These are phyloP conservation scores for Prunella strophiata DNA, from an alignment of 2,797 vertebrate genomes.

Conservation along the genomic window DNA sequence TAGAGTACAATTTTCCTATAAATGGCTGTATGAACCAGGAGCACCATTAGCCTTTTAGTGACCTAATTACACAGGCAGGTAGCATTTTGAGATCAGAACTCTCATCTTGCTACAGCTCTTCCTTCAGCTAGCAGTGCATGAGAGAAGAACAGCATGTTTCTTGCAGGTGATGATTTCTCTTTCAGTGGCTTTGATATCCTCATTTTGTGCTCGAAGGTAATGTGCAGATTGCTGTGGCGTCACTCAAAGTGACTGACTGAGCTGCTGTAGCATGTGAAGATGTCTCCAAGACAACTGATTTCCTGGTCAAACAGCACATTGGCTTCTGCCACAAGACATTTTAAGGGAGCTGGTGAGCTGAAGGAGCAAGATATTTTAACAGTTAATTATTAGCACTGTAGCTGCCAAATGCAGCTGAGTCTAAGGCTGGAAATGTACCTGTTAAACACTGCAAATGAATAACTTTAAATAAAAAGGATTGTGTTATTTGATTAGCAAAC, in stretches of 20 bases:
- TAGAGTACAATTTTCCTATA: neutral
- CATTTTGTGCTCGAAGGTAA: slow-evolving; percentile 50
- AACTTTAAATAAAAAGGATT: neutral
- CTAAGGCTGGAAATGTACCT: neutral
- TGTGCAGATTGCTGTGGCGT: slow-evolving; percentile 2
- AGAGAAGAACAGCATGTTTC: neutral
- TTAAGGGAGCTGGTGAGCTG: slow-evolving; percentile 39
- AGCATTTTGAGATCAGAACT: slow-evolving; percentile 23
- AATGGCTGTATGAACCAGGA: neutral
- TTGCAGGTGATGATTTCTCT: slow-evolving; percentile 48
- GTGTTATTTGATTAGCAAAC: neutral
- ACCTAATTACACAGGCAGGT: neutral
- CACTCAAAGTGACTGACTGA: slow-evolving; percentile 54
- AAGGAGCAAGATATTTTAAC: slow-evolving; percentile 23
- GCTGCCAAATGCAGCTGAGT: slow-evolving; percentile 19
- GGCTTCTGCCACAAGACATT: slow-evolving; percentile 26
- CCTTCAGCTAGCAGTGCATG: neutral
- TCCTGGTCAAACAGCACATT: slow-evolving; percentile 46
- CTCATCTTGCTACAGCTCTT: slow-evolving; percentile 7
- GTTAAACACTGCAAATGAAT: neutral
- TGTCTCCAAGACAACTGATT: slow-evolving; percentile 60
- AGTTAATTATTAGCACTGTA: slow-evolving; percentile 34
- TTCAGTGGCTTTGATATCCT: slow-evolving; percentile 44
- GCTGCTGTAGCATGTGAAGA: slow-evolving; percentile 26
- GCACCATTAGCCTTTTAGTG: neutral